Base-by-base conservation (phyloP, 2,888 invertebrate species). In the Leptinotarsa juncta region DNA sequence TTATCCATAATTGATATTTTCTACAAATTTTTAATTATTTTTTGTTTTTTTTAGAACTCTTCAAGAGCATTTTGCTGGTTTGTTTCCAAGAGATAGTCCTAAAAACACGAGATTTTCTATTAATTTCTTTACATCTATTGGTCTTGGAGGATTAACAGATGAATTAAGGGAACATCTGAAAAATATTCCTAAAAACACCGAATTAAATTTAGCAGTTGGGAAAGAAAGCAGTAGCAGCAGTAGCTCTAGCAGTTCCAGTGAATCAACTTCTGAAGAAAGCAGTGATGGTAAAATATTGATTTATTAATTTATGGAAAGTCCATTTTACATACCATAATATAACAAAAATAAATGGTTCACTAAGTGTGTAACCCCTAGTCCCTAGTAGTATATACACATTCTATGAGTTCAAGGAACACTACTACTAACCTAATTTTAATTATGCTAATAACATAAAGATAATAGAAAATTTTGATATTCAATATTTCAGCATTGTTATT, bases 31-130 rank as follows among this genome's bases (percentile, higher is more conserved):
- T 16, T 70, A 55, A 23, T 67, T 72, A 53, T 70, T 76, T 77
- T 78, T 20, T 20, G 20, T 20, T 20, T 71, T 74, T 91, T 92
- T 80, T 89, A 95, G 95, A 78, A 97, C 96, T 0, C 87, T 99
- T 70, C 93, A 95, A 84, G 91, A 91, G 70, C 95, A 95, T 32
- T 97, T 99, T 89, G 92, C 93, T 51, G 98, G 99, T 0, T 88
- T 99, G 4, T 97, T 99, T 87, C 99, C 99, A 0, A 91, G 96
- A 72, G 97, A 99, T 85, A 96, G 98, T 89, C 98, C 99, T 0
- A 94, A 96, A 85, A 97, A 99, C 86, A 98, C 98, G 0, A 90
- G 99, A 84, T 99, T 99, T 89, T 95, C 99, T 0, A 99, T 99
- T 68, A 98, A 98, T 86, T 98, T 98, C 89, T 98, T 98, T 87